Evolutionary conservation across 2,888 invertebrate genomes (phyloP), one percentile per base, ranked within the genome.

Genomic region (Cryptus viduatorius): DNA sequence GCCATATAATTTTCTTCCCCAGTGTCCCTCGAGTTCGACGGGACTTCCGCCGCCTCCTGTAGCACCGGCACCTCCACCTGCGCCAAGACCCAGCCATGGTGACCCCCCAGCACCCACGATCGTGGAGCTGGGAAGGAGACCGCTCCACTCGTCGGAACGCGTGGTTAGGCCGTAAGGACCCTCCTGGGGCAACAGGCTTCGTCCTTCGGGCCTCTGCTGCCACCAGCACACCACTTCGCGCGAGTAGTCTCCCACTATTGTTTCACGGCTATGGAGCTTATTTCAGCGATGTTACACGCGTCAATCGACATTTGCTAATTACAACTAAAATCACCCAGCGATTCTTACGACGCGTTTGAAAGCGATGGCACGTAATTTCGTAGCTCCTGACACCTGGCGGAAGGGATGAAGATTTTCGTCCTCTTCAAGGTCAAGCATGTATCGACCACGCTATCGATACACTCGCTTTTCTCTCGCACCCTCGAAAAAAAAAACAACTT

Each of bases 121-220:
- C 48, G 93, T 93, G 93, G 93, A 92, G 93, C 93, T 94, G 93
- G 93, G 93, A 92, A 93, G 92, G 91, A 93, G 93, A 92, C 93
- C 92, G 91, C 92, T 93, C 93, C 93, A 93, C 93, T 93, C 93
- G 93, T 94, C 93, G 92, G 93, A 93, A 89, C 93, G 92, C 93
- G 93, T 93, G 89, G 92, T 93, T 90, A 93, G 90, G 93, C 93
- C 93, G 93, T 92, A 90, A 86, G 90, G 89, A 87, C 87, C 90
- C 89, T 90, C 88, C 86, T 89, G 89, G 87, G 89, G 90, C 90
- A 90, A 89, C 90, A 90, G 88, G 88, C 91, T 90, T 90, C 87
- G 87, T 87, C 85, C 89, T 89, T 88, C 86, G 44, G 76, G 67
- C 46, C 48, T 31, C 48, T 75, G 76, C 84, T 84, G 85, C 85